Base-by-base conservation (phyloP, 2,888 invertebrate species). In the Rhopalosiphum nymphaeae region DNA sequence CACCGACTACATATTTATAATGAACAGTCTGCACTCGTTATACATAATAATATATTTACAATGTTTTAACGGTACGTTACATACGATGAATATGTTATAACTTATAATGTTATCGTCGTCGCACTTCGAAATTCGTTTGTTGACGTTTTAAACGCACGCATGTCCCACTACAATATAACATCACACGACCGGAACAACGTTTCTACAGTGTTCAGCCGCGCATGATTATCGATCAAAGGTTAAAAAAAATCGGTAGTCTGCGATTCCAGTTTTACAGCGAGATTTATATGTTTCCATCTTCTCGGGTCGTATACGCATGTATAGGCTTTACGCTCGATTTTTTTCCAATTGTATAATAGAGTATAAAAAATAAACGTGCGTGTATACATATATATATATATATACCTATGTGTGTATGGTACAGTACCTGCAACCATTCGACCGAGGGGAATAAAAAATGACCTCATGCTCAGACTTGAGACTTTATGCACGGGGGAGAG, bases 271-370 rank as follows among this genome's bases (percentile, higher is more conserved):
- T 21, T 92, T 92, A 0, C 92, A 11, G 3, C 78, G 88, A 92
- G 88, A 88, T 92, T 88, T 92, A 92, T 92, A 57, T 29, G 87
- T 46, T 88, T 92, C 67, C 67, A 21, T 88, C 88, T 88, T 56
- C 44, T 78, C 44, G 53, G 29, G 3, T 13, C n/a, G 42, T 11
- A n/a, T n/a, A 29, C n/a, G 29, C 42, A 13, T 91, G 13, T 61
- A 44, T 87, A 49, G 87, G 87, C 88, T 61, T 67, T 67, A 56
- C 89, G 89, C 53, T 44, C 21, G 53, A 89, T n/a, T 92, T 91
- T 90, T 91, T 91, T 84, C 42, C 87, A 88, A 67, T n/a, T 49
- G 67, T 26, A 67, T 67, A 88, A 53, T 36, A 87, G 53, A 92
- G 42, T 16, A 84, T 44, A 42, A 92, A 56, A 93, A 89, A 92